Percentiles rank a stretch among this genome's conserved stretches.
These are phyloP conservation scores for Rhodinocichla rosea DNA, from an alignment of 2,113 vertebrate genomes.

Conservation along the genomic window DNA sequence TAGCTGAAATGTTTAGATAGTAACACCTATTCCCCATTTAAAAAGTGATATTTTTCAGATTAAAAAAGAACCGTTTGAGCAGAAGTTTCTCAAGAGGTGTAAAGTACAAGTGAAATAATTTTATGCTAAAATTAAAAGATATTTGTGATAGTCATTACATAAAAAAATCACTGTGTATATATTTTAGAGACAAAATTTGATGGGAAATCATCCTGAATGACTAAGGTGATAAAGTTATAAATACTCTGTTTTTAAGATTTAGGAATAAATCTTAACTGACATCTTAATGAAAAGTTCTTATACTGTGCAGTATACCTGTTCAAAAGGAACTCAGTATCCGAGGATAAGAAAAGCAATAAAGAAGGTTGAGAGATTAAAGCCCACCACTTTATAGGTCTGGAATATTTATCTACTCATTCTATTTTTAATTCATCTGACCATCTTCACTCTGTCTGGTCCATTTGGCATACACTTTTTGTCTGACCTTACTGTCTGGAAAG, in stretches of 20 bases:
- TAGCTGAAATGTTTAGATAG: background rate
- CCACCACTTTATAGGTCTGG: background rate
- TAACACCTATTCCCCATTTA: background rate
- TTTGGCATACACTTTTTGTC: background rate
- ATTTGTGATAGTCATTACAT: background rate
- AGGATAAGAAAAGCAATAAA: background rate
- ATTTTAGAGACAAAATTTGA: background rate
- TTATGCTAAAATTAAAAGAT: background rate
- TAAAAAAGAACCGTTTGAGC: background rate
- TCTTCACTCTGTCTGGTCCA: background rate
- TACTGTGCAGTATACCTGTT: background rate
- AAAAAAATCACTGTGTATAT: background rate
- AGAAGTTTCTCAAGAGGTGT: background rate
- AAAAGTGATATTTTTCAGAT: background rate
- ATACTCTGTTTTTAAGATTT: background rate
- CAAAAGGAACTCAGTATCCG: background rate
- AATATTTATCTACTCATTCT: conserved; percentile 22
- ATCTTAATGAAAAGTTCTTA: background rate
- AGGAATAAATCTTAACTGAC: background rate
- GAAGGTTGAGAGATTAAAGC: background rate
- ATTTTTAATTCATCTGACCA: conserved; percentile 24
- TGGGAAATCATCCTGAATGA: background rate
- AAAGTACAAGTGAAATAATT: background rate
- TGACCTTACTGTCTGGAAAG: conserved; percentile 31
- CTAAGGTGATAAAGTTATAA: background rate